Evolutionary conservation across 2,888 invertebrate genomes (phyloP).

Genomic region (Drosophila kanekoi): DNA sequence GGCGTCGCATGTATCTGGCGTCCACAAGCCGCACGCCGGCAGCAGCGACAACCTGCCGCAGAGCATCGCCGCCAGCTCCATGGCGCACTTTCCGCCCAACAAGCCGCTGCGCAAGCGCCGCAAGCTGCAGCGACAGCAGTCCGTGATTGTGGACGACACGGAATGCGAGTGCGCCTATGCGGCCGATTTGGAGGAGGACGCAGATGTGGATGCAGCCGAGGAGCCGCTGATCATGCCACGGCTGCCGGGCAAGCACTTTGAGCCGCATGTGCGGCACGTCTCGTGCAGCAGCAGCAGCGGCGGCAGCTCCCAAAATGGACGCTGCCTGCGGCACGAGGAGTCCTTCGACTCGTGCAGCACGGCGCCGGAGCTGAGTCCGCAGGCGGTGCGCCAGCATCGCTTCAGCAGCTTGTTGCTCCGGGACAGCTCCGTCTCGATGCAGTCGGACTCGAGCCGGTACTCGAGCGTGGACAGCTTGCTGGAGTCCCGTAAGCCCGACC

Average conservation of each 20-base stretch:
- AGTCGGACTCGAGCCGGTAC: constrained; percentile 88
- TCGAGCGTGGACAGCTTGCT: constrained; percentile 93
- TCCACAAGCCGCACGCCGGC: constrained; percentile 41
- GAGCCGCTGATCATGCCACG: constrained; percentile 32
- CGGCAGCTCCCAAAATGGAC: constrained; percentile 7
- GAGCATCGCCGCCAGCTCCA: constrained; percentile 16
- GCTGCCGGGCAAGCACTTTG: constrained; percentile 33
- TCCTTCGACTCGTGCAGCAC: constrained; percentile 66
- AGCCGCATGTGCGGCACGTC: constrained; percentile 42
- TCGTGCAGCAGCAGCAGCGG: constrained; percentile 7
- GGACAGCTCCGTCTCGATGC: constrained; percentile 84
- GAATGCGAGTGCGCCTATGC: constrained; percentile 56
- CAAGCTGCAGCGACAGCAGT: constrained; percentile 73
- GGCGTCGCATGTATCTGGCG: constrained; percentile 1
- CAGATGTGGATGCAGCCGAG: neutral
- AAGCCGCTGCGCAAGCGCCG: constrained; percentile 70
- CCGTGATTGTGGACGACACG: constrained; percentile 59
- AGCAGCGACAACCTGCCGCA: constrained; percentile 67
- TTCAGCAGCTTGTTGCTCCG: constrained; percentile 75
- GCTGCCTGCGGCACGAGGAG: constrained; percentile 60
- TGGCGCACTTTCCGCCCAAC: constrained; percentile 61
- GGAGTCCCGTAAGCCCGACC: constrained; percentile 93
- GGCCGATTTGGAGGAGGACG: constrained; percentile 48
- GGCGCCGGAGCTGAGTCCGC: constrained; percentile 70
- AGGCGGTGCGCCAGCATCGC: constrained; percentile 63